Evolutionary conservation across 2,797 vertebrate genomes (phyloP), one percentile per base, ranked within the genome.

Genomic region (Gephyroberyx darwinii): DNA sequence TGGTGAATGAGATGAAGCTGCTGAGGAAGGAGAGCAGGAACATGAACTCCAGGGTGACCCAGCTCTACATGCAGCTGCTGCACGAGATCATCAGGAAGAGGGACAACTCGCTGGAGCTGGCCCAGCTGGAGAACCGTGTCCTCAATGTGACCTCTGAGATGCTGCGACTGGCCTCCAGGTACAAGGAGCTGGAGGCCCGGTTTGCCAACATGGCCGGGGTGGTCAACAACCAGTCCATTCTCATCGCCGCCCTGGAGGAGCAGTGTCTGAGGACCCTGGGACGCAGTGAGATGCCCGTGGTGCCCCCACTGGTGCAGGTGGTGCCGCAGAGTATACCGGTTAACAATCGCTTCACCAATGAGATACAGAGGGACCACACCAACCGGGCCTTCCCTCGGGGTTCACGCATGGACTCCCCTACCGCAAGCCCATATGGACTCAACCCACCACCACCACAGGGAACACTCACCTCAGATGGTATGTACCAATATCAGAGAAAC

Each of bases 11-110:
- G 92, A 98, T 99, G 58, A 99, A 99, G 90, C 87, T 99, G 72
- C 92, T 99, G 86, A 92, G 98, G 75, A 99, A 99, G 74, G 98
- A 99, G 87, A 99, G 98, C 63, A 95, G 98, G 0, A 99, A 99
- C 89, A 99, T 99, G 98, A 99, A 99, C 92, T 98, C 98, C 0
- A 94, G 98, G 0, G 98, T 99, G 39, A 99, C 98, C 3, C 98
- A 99, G 17, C 96, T 99, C 76, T 99, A 99, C 20, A 98, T 99
- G 98, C 98, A 99, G 70, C 95, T 99, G 74, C 78, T 99, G 75
- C 98, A 99, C 5, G 98, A 99, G 93, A 99, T 99, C 57, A 99
- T 99, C 76, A 94, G 98, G 16, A 99, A 99, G 75, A 92, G 98
- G 17, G 98, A 99, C 86, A 99, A 99, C 84, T 95, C 98, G 0